phyloP scores from a whole-genome alignment of 2,797 vertebrate species.

The Argyrosomus regius region DNA sequence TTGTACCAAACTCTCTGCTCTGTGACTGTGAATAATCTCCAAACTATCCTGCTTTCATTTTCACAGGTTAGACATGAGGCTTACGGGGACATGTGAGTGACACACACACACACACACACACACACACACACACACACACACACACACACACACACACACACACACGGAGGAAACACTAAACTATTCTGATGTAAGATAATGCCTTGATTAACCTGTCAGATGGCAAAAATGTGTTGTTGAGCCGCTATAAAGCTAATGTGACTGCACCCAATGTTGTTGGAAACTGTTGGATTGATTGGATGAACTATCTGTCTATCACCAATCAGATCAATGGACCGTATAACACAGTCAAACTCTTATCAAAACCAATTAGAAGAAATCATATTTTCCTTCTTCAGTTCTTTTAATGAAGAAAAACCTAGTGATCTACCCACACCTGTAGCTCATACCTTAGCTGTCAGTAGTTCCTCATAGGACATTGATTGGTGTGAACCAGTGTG shows the following conservation, averaged over 20 bases:
- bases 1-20: background rate
- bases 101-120: conserved; percentile 6
- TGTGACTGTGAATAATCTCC: background rate
- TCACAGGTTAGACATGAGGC: conserved; percentile 64
- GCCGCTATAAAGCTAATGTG: background rate
- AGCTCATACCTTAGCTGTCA: too few species aligned
- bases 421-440: too few species aligned
- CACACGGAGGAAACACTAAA: background rate
- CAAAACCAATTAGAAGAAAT: too few species aligned
- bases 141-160: background rate
- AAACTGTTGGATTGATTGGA: too few species aligned
- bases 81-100: conserved; percentile 75
- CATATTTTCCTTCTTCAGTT: too few species aligned
- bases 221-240: background rate
- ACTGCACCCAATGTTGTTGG: too few species aligned
- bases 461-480: too few species aligned
- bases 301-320: too few species aligned
- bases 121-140: background rate
- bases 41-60: conserved; percentile 18
- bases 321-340: too few species aligned
- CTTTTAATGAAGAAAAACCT: too few species aligned
- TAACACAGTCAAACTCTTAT: too few species aligned
- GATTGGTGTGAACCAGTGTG: too few species aligned
- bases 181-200: background rate
- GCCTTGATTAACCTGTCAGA: background rate